A percentile compares a stretch with the other conserved stretches of the same genome.
Conservation (phyloP, 2,888 invertebrate species). For the Kryphioiulus occultus region DNA sequence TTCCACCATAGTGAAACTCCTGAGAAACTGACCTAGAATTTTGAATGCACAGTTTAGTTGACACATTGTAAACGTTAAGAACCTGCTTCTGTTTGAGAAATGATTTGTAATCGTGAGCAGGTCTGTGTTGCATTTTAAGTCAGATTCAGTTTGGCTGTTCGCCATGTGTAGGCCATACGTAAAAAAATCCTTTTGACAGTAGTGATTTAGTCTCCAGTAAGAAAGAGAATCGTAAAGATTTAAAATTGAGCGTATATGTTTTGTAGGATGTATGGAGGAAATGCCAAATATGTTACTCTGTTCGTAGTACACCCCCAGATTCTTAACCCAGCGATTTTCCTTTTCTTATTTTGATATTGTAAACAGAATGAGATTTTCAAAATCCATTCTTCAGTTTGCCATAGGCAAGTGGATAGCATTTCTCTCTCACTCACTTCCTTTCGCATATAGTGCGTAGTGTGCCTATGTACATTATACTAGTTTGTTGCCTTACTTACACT, state of each 20-base stretch:
- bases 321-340: slow-evolving; percentile 33
- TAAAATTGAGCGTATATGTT: slow-evolving; percentile 22
- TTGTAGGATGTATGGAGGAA: slow-evolving; percentile 12
- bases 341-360: slow-evolving; percentile 43
- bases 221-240: slow-evolving; percentile 32
- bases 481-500: neutral
- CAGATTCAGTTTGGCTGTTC: slow-evolving; percentile 13
- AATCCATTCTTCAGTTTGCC: slow-evolving; percentile 33
- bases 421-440: slow-evolving; percentile 9
- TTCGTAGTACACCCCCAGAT: neutral
- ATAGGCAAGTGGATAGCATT: slow-evolving; percentile 38
- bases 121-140: neutral
- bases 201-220: neutral
- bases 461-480: neutral
- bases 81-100: neutral
- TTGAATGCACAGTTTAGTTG: no score
- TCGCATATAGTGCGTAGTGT: neutral
- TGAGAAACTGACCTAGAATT: no score
- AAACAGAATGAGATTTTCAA: slow-evolving; percentile 43
- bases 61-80: no score
- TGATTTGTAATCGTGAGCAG: neutral
- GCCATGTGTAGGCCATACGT: neutral
- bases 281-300: neutral
- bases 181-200: slow-evolving; percentile 27
- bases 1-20: no score